A percentile compares a stretch with the other conserved stretches of the same genome.
phyloP scores from a whole-genome alignment of 92 coral and sea anemone genomes.

The Porites lobata region DNA sequence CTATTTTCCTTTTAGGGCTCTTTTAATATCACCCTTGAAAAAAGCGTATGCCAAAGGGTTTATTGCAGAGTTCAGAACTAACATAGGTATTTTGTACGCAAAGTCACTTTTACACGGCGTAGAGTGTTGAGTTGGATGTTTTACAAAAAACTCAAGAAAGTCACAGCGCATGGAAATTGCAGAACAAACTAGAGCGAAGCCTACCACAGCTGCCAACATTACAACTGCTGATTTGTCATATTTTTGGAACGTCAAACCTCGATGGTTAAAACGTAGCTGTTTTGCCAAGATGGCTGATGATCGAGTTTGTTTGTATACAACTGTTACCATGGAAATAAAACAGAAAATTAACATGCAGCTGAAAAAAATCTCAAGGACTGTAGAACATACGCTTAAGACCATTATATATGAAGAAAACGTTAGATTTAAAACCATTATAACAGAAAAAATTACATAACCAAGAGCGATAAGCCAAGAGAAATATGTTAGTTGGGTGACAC shows the following conservation, averaged over 20 bases:
- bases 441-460: not conserved
- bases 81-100: too few relatives aligned
- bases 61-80: too few relatives aligned
- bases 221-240: not conserved
- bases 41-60: too few relatives aligned
- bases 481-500: not conserved
- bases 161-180: not conserved
- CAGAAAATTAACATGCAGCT: not conserved
- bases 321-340: not conserved
- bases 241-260: not conserved
- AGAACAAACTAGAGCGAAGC: not conserved
- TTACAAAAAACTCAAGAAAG: not conserved
- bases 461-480: not conserved
- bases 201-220: not conserved
- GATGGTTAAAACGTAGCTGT: slow-evolving; percentile 15
- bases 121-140: too few relatives aligned
- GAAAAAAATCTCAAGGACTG: too few relatives aligned
- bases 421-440: too few relatives aligned
- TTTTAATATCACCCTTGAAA: too few relatives aligned
- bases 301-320: not conserved
- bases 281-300: not conserved
- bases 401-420: too few relatives aligned
- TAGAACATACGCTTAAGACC: too few relatives aligned
- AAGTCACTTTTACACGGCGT: too few relatives aligned
- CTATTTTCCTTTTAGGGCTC: too few relatives aligned